phyloP scores from a whole-genome alignment of 2,113 vertebrate genomes.

The Myotis yumanensis region DNA sequence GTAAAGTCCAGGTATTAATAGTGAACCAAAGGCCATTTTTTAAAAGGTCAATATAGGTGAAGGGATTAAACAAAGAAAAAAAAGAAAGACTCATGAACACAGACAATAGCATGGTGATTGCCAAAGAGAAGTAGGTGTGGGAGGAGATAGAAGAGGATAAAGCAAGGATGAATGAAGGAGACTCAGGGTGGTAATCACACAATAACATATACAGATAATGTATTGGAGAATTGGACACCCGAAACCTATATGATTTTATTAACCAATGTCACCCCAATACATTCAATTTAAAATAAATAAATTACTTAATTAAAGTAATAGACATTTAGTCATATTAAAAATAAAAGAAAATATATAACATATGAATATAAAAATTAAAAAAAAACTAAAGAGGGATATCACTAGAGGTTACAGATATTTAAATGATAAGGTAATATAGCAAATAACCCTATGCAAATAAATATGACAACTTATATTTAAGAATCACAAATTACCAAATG shows the following conservation, averaged over 20 bases:
- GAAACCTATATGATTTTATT: neutral
- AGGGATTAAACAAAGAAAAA: neutral
- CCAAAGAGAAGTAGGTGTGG: neutral
- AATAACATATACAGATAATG: neutral
- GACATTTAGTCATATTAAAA: neutral
- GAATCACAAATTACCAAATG: neutral
- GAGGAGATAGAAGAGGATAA: neutral
- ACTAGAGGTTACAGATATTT: neutral
- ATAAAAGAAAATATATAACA: neutral
- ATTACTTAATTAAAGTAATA: neutral
- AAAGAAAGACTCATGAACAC: neutral
- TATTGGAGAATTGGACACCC: neutral
- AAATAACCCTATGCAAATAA: neutral
- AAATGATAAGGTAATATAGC: neutral
- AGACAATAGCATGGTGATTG: neutral
- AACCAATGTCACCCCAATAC: neutral
- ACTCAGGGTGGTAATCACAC: neutral
- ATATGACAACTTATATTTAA: neutral
- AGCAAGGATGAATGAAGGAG: neutral
- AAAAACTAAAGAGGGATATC: neutral
- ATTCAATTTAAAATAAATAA: neutral
- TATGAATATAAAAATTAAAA: neutral
- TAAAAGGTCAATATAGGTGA: neutral
- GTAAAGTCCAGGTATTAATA: neutral
- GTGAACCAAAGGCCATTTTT: neutral